Evolutionary conservation across 2,888 invertebrate species (phyloP).

Genomic region (Xiphydria camelus): DNA sequence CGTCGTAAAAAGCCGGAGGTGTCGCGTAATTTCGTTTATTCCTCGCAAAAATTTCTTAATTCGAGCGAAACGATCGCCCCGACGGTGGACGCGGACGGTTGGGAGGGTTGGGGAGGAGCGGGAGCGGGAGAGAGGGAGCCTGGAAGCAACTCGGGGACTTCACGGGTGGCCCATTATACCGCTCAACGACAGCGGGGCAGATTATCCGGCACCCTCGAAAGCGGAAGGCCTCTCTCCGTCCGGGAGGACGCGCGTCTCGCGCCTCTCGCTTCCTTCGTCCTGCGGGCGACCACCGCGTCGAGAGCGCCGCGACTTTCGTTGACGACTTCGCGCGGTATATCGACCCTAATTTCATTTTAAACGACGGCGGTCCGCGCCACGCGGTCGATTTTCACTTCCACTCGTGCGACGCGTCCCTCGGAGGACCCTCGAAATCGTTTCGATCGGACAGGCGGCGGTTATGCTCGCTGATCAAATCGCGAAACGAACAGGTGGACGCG

Average conservation of each 20-base stretch:
- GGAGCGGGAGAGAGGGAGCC: conserved; percentile 5
- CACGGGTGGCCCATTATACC: conserved; percentile 41
- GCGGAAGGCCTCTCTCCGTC: conserved; percentile 11
- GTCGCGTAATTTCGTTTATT: conserved; percentile 2
- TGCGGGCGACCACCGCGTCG: not conserved
- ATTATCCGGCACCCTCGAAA: conserved; percentile 32
- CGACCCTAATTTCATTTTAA: conserved; percentile 39
- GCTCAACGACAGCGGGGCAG: conserved; percentile 38
- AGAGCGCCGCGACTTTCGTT: conserved; percentile 10
- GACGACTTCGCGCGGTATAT: conserved; percentile 17
- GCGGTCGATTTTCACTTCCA: conserved; percentile 30
- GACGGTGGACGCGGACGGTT: conserved; percentile 11
- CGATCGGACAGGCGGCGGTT: no score
- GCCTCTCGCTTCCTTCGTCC: no score
- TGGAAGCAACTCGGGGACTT: conserved; percentile 12
- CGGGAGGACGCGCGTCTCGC: no score
- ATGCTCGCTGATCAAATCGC: no score
- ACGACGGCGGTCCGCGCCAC: no score
- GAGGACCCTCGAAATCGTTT: no score
- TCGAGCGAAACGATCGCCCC: conserved; percentile 23
- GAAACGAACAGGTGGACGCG: no score
- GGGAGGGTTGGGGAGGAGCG: conserved; percentile 4
- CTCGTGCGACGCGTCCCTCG: not conserved
- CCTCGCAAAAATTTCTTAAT: conserved; percentile 41
- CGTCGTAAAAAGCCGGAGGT: not conserved